Evolutionary conservation across 2,888 invertebrate genomes (phyloP).

Genomic region (Sclerodermus sp.): DNA sequence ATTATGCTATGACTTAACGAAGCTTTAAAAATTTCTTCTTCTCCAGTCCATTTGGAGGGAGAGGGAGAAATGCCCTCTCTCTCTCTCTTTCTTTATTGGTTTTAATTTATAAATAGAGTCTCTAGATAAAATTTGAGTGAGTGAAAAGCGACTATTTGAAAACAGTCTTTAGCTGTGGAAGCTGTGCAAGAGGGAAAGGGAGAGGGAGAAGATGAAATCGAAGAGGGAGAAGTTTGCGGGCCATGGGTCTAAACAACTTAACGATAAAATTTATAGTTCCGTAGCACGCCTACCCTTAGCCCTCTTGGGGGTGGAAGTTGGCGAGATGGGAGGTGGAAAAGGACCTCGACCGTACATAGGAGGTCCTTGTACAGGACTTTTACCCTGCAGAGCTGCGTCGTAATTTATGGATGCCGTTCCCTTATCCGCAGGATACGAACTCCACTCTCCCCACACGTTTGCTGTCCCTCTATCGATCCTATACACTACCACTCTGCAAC

Average conservation of each 20-base stretch:
- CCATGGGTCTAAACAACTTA: slow-evolving; percentile 57
- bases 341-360: slow-evolving; percentile 39
- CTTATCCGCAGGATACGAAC: slow-evolving; percentile 57
- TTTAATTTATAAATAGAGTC: too few relatives aligned
- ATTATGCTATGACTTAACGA: too few relatives aligned
- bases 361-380: slow-evolving; percentile 56
- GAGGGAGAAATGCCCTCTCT: too few relatives aligned
- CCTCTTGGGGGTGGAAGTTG: slow-evolving; percentile 23
- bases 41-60: too few relatives aligned
- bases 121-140: too few relatives aligned
- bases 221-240: slow-evolving; percentile 43
- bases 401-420: slow-evolving; percentile 58
- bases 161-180: slow-evolving; percentile 11
- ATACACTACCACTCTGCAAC: slow-evolving; percentile 49
- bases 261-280: slow-evolving; percentile 58
- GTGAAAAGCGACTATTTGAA: neutral
- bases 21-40: too few relatives aligned
- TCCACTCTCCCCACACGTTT: slow-evolving; percentile 52
- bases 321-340: slow-evolving; percentile 5
- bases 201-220: slow-evolving; percentile 1
- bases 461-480: slow-evolving; percentile 57
- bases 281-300: slow-evolving; percentile 52
- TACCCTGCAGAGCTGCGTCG: slow-evolving; percentile 55
- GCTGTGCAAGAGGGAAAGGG: slow-evolving; percentile 5
- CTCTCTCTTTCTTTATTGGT: too few relatives aligned